Evolutionary conservation across 2,113 vertebrate genomes (phyloP).

Genomic region (Microtus ochrogaster): DNA sequence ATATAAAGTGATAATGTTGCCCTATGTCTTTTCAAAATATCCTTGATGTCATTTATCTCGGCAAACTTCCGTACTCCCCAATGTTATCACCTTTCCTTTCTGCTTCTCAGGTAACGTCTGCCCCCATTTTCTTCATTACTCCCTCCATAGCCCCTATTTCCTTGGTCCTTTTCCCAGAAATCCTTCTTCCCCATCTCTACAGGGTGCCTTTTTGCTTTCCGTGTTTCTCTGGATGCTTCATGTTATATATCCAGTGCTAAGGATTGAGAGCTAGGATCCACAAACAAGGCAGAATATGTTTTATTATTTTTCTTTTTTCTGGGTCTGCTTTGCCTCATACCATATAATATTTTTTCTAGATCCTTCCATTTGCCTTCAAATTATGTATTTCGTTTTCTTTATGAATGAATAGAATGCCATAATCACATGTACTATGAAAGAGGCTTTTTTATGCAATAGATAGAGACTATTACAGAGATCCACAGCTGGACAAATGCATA

Average conservation of each 20-base stretch:
- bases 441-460: background rate
- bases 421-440: background rate
- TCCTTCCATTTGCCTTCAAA: background rate
- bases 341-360: background rate
- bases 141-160: background rate
- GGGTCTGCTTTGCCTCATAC: background rate
- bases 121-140: background rate
- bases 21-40: background rate
- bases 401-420: background rate
- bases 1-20: background rate
- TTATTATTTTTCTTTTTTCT: background rate
- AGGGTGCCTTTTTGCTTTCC: background rate
- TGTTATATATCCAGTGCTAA: too few relatives aligned
- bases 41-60: background rate
- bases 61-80: background rate
- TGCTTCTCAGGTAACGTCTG: accelerated
- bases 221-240: background rate
- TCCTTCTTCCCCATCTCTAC: background rate
- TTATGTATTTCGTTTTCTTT: background rate
- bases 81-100: background rate
- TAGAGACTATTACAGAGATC: background rate
- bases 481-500: background rate
- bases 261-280: background rate
- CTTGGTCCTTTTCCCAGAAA: accelerated
- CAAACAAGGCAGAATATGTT: background rate